Evolutionary conservation across 2,797 vertebrate genomes (phyloP).

Genomic region (Zenarchopterus dispar): DNA sequence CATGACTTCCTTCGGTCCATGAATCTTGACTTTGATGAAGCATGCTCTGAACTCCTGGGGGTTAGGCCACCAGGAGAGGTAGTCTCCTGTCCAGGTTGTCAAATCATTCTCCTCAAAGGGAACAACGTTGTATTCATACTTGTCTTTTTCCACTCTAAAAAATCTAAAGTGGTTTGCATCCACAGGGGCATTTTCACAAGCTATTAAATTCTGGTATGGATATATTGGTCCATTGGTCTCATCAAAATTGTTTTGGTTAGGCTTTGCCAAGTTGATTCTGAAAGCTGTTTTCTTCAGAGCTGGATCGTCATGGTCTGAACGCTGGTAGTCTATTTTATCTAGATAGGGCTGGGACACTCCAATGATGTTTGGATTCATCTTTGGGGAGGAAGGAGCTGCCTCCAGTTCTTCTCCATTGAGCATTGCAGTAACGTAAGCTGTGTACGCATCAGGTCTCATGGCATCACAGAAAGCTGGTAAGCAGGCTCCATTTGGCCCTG

Average conservation of each 20-base stretch:
- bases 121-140: slow-evolving; percentile 95
- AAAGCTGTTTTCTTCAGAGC: slow-evolving; percentile 92
- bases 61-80: slow-evolving; percentile 98
- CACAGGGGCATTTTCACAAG: slow-evolving; percentile 88
- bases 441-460: slow-evolving; percentile 88
- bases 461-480: slow-evolving; percentile 94
- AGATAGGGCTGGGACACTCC: slow-evolving; percentile 94
- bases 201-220: slow-evolving; percentile 87
- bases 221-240: slow-evolving; percentile 94
- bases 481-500: slow-evolving; percentile 92
- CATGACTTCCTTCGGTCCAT: slow-evolving; percentile 92
- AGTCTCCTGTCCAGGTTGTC: slow-evolving; percentile 92
- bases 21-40: slow-evolving; percentile 93
- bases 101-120: slow-evolving; percentile 93
- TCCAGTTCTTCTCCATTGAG: slow-evolving; percentile 96
- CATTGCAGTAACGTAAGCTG: slow-evolving; percentile 90
- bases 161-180: slow-evolving; percentile 93
- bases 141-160: slow-evolving; percentile 94
- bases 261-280: slow-evolving; percentile 92
- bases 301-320: slow-evolving; percentile 90
- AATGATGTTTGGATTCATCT: slow-evolving; percentile 86
- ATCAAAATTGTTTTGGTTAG: slow-evolving; percentile 87
- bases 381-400: slow-evolving; percentile 90
- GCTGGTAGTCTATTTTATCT: slow-evolving; percentile 89
- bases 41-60: slow-evolving; percentile 98